Base-by-base conservation (phyloP, 2,888 invertebrate genomes). In the Pollenia griseotomentosa region DNA sequence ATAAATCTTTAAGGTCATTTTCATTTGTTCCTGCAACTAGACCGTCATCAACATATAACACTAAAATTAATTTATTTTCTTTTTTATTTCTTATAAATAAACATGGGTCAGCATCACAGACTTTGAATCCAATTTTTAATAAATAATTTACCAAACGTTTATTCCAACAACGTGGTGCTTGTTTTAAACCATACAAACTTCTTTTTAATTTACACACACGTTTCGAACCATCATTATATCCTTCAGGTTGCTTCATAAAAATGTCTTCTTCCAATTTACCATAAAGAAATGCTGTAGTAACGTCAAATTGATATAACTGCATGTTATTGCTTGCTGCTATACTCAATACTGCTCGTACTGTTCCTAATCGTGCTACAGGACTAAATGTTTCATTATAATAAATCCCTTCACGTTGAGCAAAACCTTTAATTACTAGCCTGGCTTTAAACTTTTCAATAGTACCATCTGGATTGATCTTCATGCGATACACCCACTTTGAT, bases 351-450 rank as follows among this genome's bases (percentile, higher is more conserved):
- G 19, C 19, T 19, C 19, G 19, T 19, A 19, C 19, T 19, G 19
- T 19, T 19, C 19, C 19, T 19, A 19, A 19, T 19, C 19, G 19
- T 19, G 19, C 44, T 16, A 65, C 65, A 44, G 65, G 65, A 14
- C 65, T 65, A 44, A 65, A 65, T 8, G 44, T 65, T 65, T 44
- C 65, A 44, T n/a, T 65, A 44, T 65, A 44, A 11, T 65, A 16
- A 40, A 65, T 44, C 1, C 40, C 44, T 44, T 65, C 65, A 19
- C 19, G 19, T 19, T 19, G 19, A 19, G 19, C 19, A 19, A 19
- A 65, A 2, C 16, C 65, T 65, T 65, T 16, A 44, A 44, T 44
- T 19, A 65, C 65, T 65, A 65, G 44, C 40, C 65, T 61, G 59
- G 40, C 33, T 14, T 61, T 33, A 61, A 65, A 44, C 65, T 42